Evolutionary conservation across 2,888 invertebrate genomes (phyloP).

Genomic region (Polydrusus cervinus): DNA sequence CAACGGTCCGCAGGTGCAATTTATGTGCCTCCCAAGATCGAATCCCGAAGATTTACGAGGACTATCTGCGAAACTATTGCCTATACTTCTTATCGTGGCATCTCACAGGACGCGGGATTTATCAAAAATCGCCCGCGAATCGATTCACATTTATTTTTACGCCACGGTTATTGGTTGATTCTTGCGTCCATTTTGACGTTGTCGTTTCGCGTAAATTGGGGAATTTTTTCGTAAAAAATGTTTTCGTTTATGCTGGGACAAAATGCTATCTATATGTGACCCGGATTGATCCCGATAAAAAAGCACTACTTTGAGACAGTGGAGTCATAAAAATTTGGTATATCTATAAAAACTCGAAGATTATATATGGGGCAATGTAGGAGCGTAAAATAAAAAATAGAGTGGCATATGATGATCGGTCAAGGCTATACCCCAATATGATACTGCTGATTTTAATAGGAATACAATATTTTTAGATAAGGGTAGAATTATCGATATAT

Average conservation of each 20-base stretch:
- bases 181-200: constrained; percentile 48
- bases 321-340: constrained; percentile 29
- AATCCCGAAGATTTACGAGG: constrained; percentile 71
- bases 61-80: constrained; percentile 71
- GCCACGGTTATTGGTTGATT: constrained; percentile 60
- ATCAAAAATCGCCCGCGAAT: constrained; percentile 70
- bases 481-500: background rate
- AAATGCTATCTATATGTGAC: constrained; percentile 31
- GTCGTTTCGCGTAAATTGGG: constrained; percentile 38
- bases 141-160: constrained; percentile 68
- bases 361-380: constrained; percentile 20
- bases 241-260: constrained; percentile 32
- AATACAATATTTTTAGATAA: constrained; percentile 11
- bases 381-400: constrained; percentile 18
- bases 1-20: constrained; percentile 69
- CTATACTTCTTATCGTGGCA: constrained; percentile 70
- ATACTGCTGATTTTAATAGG: constrained; percentile 12
- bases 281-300: constrained; percentile 28
- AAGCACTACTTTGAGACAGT: constrained; percentile 27
- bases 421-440: constrained; percentile 8
- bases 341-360: constrained; percentile 28
- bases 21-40: constrained; percentile 71
- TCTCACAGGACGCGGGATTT: constrained; percentile 69
- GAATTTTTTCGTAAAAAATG: constrained; percentile 34
- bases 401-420: constrained; percentile 20